Evolutionary conservation across 2,113 vertebrate genomes (phyloP), one percentile per base, ranked within the genome.

Genomic region (Aplodontia rufa): DNA sequence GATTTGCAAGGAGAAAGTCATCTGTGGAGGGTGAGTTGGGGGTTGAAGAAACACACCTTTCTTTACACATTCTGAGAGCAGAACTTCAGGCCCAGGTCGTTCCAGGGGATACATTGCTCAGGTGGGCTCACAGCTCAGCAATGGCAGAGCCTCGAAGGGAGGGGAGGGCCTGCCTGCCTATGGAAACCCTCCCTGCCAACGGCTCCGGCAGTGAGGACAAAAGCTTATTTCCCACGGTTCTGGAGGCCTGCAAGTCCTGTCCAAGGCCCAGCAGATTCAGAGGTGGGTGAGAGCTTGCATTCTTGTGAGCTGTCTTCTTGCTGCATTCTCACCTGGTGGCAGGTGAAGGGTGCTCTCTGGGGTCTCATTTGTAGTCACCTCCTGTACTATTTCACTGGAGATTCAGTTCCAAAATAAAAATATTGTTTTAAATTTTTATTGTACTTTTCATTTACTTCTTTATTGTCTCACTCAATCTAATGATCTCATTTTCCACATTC

Each of bases 391-490:
- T 42, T 12, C 51, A 30, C 1, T 60, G 49, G 51, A 26, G 64
- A 42, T 35, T 20, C 53, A 22, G 42, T 40, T 71, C 55, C 64
- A 62, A 40, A 53, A 20, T 47, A n/a, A 66, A 40, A 87, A 83
- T n/a, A n/a, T 96, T 83, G 16, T 87, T 93, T 82, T 74, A 1
- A 40, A 92, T 87, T 74, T 37, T 83, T 83, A 45, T 68, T 95
- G 35, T 76, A 62, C 30, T 87, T 90, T 93, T 94, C 51, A 74
- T 82, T 91, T 85, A 91, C 28, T 71, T 75, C 80, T 87, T 94
- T 47, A 51, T 60, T 90, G n/a, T 55, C 40, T 95, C 20, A 5
- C 40, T 91, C 35, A 93, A 68, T 24, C 19, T 87, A 94, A 64
- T 37, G 16, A 90, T 66, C 86, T 14, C 4, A 72, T 74, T 86